Conservation (phyloP, 2,888 invertebrate species). For the Pachycephus smyrnensis region DNA sequence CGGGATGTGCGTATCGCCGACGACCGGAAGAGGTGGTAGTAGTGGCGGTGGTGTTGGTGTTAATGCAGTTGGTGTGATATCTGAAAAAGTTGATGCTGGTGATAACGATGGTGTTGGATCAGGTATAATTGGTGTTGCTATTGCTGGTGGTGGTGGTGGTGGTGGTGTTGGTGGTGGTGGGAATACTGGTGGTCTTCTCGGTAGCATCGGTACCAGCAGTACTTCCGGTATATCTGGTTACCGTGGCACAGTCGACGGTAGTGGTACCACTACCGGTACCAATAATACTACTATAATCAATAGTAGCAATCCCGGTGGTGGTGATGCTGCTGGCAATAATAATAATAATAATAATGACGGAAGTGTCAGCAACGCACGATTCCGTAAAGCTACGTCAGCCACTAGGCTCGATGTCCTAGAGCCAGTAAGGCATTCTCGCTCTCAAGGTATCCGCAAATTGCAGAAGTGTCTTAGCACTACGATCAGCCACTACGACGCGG, state of each 20-base stretch:
- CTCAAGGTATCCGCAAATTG: slow-evolving; percentile 95
- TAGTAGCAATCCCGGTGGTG: slow-evolving; percentile 30
- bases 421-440: slow-evolving; percentile 86
- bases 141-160: slow-evolving; percentile 39
- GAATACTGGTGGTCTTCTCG: slow-evolving; percentile 48
- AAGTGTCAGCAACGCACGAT: slow-evolving; percentile 37
- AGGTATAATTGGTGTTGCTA: background rate
- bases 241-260: slow-evolving; percentile 38
- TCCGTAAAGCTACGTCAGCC: slow-evolving; percentile 46
- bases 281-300: slow-evolving; percentile 26
- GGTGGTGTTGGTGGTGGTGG: slow-evolving; percentile 47
- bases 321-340: slow-evolving; percentile 31
- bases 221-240: background rate
- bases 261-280: slow-evolving; percentile 37
- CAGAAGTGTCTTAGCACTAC: slow-evolving; percentile 89
- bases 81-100: slow-evolving; percentile 23
- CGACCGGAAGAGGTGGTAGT: slow-evolving; percentile 66
- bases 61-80: slow-evolving; percentile 22
- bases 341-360: slow-evolving; percentile 27
- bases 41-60: slow-evolving; percentile 43
- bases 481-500: slow-evolving; percentile 83
- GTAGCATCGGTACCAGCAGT: slow-evolving; percentile 45
- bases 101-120: slow-evolving; percentile 33
- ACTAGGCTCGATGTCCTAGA: slow-evolving; percentile 50
- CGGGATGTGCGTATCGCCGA: slow-evolving; percentile 80